Evolutionary conservation across 2,797 vertebrate species (phyloP), one percentile per base, ranked within the genome.

Genomic region (Toxotes lorentzi): DNA sequence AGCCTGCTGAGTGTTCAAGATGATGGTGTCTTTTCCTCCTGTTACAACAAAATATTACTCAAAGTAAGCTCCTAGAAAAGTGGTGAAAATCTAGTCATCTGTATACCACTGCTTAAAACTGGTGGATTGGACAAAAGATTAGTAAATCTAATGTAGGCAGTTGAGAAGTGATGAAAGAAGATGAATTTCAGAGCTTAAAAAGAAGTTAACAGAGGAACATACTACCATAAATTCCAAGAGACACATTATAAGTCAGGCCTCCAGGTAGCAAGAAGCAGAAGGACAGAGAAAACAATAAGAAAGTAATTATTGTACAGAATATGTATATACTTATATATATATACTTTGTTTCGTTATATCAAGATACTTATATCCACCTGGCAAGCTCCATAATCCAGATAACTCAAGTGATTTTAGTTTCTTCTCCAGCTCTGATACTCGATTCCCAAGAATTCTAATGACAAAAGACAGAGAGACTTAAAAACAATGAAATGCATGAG

Each of bases 231-330:
- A 97, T 95, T 96, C 97, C 97, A 90, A 99, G 92, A 88, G 97
- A 97, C 80, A 99, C 96, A 96, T 95, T 96, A 96, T 99, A 99
- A 95, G 97, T 97, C 93, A 98, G 96, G 94, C 97, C 97, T 99
- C 94, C 94, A 89, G 86, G 93, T 86, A 96, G 96, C 96, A 94
- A 90, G 85, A 95, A 90, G 91, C 93, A 91, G 95, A 93, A 95
- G 79, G 77, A 75, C 34, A 85, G 66, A 70, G 77, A 66, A 78
- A 73, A 86, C 24, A 4, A 84, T 13, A 72, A 70, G 21, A 72
- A 35, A 43, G 12, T 13, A 78, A 76, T 74, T 34, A 75, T 30
- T 82, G 68, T 19, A n/a, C 79, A 62, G 10, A 70, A 41, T 7
- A 38, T 40, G 4, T 19, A 59, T 30, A 30, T 30, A 30, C 27